A percentile compares a stretch with the other conserved stretches of the same genome.
Conservation (phyloP, 2,113 vertebrate species). For the Pachycephala philippinensis region DNA sequence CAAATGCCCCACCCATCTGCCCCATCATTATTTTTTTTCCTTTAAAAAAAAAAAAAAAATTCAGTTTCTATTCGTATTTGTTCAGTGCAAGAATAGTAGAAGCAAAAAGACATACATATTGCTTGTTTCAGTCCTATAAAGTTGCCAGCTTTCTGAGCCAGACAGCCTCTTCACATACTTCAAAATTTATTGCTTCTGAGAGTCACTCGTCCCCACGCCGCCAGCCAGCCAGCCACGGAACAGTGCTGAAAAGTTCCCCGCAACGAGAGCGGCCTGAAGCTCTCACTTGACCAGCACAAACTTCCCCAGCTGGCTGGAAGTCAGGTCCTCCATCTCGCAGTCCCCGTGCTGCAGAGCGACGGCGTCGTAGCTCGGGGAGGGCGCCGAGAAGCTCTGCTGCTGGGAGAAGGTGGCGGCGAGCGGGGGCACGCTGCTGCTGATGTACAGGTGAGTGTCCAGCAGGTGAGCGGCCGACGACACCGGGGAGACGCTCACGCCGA, state of each 20-base stretch:
- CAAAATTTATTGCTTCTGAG: slow-evolving; percentile 78
- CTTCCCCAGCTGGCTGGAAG: slow-evolving; percentile 74
- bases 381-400: slow-evolving; percentile 61
- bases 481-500: slow-evolving; percentile 76
- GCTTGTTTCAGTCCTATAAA: slow-evolving; percentile 75
- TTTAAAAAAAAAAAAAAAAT: neutral
- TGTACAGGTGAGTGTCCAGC: slow-evolving; percentile 84
- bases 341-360: slow-evolving; percentile 71
- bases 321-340: slow-evolving; percentile 77
- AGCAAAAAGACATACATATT: slow-evolving; percentile 76
- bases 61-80: slow-evolving; percentile 67
- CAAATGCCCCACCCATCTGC: slow-evolving; percentile 14
- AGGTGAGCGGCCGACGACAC: slow-evolving; percentile 86
- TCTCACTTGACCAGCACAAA: slow-evolving; percentile 90
- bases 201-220: slow-evolving; percentile 18
- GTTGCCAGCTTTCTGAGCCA: slow-evolving; percentile 67
- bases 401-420: neutral
- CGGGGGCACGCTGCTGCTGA: slow-evolving; percentile 65
- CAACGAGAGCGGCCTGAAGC: neutral
- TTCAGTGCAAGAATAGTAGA: slow-evolving; percentile 77
- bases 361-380: slow-evolving; percentile 6
- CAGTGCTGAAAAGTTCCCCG: neutral
- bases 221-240: neutral
- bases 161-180: slow-evolving; percentile 72
- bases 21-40: slow-evolving; percentile 62